Percentiles rank a stretch among this genome's conserved stretches.
Conservation (phyloP, 2,113 vertebrate species). For the chimpanzee (Pan troglodytes) region DNA sequence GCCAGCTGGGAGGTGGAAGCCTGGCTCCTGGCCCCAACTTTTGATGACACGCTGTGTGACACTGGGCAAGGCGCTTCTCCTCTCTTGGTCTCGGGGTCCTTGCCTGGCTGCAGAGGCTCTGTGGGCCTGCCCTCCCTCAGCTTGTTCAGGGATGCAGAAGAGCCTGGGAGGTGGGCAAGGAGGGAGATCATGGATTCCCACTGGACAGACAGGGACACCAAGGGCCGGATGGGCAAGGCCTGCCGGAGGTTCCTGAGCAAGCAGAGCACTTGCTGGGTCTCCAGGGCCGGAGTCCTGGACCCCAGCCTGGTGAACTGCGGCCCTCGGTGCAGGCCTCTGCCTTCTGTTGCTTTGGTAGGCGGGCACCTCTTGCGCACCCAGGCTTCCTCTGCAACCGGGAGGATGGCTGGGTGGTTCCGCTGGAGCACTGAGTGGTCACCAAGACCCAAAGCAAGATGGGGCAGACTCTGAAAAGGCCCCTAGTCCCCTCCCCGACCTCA, state of each 20-base stretch:
- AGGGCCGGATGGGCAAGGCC: background rate
- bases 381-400: background rate
- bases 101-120: background rate
- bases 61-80: background rate
- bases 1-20: background rate
- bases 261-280: background rate
- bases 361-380: background rate
- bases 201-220: background rate
- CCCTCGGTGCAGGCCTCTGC: background rate
- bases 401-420: constrained; percentile 47
- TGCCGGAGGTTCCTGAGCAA: background rate
- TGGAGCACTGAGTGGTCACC: background rate
- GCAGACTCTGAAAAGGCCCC: constrained; percentile 37
- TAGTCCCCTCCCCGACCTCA: background rate
- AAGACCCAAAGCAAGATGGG: background rate
- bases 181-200: background rate
- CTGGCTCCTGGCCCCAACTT: background rate
- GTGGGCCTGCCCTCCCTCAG: background rate
- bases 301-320: background rate
- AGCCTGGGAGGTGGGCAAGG: background rate
- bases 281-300: rapidly evolving
- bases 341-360: background rate
- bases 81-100: background rate
- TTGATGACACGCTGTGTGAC: background rate
- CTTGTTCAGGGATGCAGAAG: background rate